Evolutionary conservation across 2,113 vertebrate species (phyloP).

Genomic region (Corvus hawaiiensis): DNA sequence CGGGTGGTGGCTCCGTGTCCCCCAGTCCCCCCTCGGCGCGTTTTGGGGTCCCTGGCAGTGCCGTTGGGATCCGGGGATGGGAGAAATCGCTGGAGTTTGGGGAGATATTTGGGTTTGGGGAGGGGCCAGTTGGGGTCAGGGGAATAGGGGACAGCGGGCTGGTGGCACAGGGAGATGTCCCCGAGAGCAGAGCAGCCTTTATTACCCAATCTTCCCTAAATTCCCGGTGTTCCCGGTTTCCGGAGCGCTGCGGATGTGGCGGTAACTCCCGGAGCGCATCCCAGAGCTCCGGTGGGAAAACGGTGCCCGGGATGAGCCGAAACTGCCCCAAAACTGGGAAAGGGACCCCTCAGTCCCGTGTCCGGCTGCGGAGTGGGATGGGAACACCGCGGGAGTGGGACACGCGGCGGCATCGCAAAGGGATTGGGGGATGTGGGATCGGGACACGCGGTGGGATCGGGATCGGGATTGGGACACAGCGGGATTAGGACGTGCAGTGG

Average conservation of each 20-base stretch:
- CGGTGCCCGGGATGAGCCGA: not conserved
- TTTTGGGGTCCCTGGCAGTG: not conserved
- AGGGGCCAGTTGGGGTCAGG: not conserved
- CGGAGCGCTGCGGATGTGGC: not conserved
- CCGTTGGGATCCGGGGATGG: not conserved
- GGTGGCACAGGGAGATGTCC: not conserved
- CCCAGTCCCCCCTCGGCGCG: not conserved
- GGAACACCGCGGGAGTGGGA: not conserved
- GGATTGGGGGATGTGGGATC: too few species aligned
- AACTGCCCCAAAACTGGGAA: not conserved
- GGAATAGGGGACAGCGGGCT: accelerated
- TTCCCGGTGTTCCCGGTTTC: not conserved
- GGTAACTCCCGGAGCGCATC: not conserved
- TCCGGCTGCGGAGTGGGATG: not conserved
- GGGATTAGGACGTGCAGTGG: not conserved
- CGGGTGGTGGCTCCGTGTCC: not conserved
- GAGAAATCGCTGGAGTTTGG: not conserved
- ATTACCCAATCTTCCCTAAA: not conserved
- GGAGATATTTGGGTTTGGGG: too few species aligned
- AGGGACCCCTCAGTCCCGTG: accelerated
- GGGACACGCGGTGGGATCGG: too few species aligned
- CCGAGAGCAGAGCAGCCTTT: not conserved
- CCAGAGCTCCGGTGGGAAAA: not conserved
- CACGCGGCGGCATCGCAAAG: too few species aligned
- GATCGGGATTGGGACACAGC: not conserved